phyloP scores from a whole-genome alignment of 2,888 invertebrate genomes.

The Hoplodrina blanda region DNA sequence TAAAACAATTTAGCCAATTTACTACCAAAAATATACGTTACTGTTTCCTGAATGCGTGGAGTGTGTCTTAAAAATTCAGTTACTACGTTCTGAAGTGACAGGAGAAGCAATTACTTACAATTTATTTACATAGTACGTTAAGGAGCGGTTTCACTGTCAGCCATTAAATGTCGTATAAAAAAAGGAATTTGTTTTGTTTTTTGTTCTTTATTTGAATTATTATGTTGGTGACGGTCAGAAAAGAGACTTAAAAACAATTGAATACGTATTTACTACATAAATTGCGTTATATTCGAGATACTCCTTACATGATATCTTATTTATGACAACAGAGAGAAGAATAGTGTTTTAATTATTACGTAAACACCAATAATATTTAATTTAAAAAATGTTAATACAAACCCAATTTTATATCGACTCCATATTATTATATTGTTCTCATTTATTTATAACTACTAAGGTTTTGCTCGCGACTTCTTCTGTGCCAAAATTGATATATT shows the following conservation, averaged over 20 bases:
- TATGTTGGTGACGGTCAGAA: neutral
- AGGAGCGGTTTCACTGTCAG: slow-evolving; percentile 64
- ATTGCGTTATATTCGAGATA: no score
- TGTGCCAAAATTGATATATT: no score
- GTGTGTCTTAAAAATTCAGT: slow-evolving; percentile 62
- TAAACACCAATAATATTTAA: neutral
- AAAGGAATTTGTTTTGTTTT: neutral
- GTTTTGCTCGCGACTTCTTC: no score
- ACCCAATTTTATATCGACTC: no score
- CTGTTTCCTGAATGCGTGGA: slow-evolving; percentile 15
- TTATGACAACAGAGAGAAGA: neutral
- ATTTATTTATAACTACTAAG: no score
- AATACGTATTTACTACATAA: neutral
- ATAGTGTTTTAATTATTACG: neutral
- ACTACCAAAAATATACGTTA: slow-evolving; percentile 54
- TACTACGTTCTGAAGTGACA: slow-evolving; percentile 64
- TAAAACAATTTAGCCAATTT: slow-evolving; percentile 70
- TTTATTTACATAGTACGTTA: slow-evolving; percentile 81
- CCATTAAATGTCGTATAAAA: slow-evolving; percentile 7
- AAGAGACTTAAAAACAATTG: neutral
- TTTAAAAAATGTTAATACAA: neutral
- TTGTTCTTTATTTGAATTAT: neutral
- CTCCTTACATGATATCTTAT: no score
- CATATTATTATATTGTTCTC: no score
- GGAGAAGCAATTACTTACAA: slow-evolving; percentile 80